phyloP scores from a whole-genome alignment of 2,113 vertebrate genomes.

The Dipodomys ordii region DNA sequence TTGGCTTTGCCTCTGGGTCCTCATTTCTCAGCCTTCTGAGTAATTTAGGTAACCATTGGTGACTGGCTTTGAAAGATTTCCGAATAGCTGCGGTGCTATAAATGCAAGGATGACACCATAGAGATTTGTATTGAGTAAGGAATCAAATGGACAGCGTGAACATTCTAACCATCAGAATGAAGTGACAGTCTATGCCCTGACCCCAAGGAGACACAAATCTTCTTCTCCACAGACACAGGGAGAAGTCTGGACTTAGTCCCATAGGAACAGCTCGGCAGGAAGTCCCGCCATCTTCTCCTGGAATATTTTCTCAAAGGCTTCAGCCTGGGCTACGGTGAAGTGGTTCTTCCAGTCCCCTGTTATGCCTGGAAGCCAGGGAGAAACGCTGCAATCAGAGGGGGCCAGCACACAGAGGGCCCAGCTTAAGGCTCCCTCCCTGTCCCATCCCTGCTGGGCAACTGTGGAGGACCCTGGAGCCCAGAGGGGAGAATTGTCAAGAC shows the following conservation, averaged over 20 bases:
- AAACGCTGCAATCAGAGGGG: not conserved
- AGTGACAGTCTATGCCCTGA: not conserved
- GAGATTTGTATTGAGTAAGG: not conserved
- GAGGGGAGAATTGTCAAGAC: too few relatives aligned
- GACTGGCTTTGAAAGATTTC: too few relatives aligned
- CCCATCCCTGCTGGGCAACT: too few relatives aligned
- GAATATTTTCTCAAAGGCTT: slow-evolving; percentile 82
- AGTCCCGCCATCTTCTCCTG: slow-evolving; percentile 84
- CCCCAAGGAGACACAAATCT: not conserved
- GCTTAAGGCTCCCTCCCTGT: too few relatives aligned
- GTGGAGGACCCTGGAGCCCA: too few relatives aligned
- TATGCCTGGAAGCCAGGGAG: slow-evolving; percentile 76
- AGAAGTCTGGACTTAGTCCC: slow-evolving; percentile 69
- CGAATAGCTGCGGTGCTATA: not conserved
- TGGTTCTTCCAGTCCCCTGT: not conserved
- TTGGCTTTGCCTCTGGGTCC: too few relatives aligned
- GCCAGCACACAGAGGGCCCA: too few relatives aligned
- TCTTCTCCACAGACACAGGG: not conserved
- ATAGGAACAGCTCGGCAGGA: slow-evolving; percentile 78
- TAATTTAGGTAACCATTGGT: too few relatives aligned
- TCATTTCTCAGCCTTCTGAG: too few relatives aligned
- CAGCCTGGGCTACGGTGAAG: not conserved
- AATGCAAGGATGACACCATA: not conserved
- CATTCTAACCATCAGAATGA: not conserved
- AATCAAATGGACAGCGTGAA: not conserved